These are phyloP conservation scores for Pipra filicauda DNA, from an alignment of 2,113 vertebrate species.

Conservation along the genomic window DNA sequence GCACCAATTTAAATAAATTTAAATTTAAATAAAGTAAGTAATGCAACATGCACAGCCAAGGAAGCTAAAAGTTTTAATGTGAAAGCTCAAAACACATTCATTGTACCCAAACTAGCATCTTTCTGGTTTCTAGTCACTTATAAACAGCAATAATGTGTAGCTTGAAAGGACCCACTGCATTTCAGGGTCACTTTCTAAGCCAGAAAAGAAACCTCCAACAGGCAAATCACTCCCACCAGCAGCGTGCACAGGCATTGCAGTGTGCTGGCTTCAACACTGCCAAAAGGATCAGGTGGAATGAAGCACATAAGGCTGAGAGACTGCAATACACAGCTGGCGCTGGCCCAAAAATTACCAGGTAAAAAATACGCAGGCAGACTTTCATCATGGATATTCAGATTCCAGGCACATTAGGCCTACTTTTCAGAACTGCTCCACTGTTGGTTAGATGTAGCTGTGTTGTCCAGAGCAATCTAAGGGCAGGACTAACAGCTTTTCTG, in stretches of 20 bases:
- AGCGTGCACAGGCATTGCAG: background rate
- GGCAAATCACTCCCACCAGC: background rate
- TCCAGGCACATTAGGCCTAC: background rate
- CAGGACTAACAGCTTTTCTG: background rate
- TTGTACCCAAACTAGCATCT: background rate
- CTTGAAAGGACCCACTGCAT: background rate
- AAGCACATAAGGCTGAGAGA: background rate
- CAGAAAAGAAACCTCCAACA: background rate
- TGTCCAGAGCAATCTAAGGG: rapidly evolving
- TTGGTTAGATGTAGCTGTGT: background rate
- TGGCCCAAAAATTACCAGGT: background rate
- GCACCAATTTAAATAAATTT: background rate
- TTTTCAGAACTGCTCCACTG: background rate
- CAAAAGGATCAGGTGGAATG: background rate
- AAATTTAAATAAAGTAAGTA: background rate
- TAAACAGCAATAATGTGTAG: background rate
- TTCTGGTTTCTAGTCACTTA: background rate
- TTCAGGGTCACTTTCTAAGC: background rate
- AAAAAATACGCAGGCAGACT: background rate
- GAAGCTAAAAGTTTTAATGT: background rate
- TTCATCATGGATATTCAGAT: background rate
- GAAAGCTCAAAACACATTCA: background rate
- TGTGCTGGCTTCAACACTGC: background rate
- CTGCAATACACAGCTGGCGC: background rate
- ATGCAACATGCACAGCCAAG: background rate